Evolutionary conservation across 2,113 vertebrate genomes (phyloP), one percentile per base, ranked within the genome.

Genomic region (Pipa parva): DNA sequence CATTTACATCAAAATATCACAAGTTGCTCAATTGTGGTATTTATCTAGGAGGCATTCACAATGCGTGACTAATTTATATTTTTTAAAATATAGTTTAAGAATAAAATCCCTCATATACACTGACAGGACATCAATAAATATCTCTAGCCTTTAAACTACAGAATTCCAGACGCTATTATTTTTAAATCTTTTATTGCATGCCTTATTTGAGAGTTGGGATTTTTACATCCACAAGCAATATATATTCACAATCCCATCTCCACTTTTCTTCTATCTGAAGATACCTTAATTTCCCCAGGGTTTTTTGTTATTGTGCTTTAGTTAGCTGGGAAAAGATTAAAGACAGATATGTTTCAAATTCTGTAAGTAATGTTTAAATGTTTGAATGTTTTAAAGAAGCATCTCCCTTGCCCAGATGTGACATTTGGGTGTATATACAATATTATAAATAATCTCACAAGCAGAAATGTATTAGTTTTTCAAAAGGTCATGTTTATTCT

Each of bases 211-310:
- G 39, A 42, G 39, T 42, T 42, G 39, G 39, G 39, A 42, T 42
- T 42, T 42, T 42, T 17, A 42, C 39, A n/a, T 42, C 39, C 39
- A 42, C 39, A 42, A 42, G 39, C 39, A 42, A 42, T 42, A 42
- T 42, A 42, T 42, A 42, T 42, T 42, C 39, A 42, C 39, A 42
- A 42, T 42, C 39, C 39, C 17, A 42, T 42, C 39, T 42, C 39
- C 17, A 42, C 39, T 42, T 42, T 42, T 17, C 15, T 15, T 42
- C 13, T 42, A 42, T 42, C 39, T 42, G 39, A 42, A 42, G 39
- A 15, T 42, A n/a, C 39, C 39, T 42, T 42, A 42, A 42, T 42
- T 42, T 42, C 39, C 39, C 39, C 39, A 42, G 39, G 39, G 39
- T 42, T 42, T 42, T 17, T 42, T 42, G 39, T 42, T 42, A 42